Conservation (phyloP, 2,113 vertebrate genomes). For the Phrynosoma platyrhinos region DNA sequence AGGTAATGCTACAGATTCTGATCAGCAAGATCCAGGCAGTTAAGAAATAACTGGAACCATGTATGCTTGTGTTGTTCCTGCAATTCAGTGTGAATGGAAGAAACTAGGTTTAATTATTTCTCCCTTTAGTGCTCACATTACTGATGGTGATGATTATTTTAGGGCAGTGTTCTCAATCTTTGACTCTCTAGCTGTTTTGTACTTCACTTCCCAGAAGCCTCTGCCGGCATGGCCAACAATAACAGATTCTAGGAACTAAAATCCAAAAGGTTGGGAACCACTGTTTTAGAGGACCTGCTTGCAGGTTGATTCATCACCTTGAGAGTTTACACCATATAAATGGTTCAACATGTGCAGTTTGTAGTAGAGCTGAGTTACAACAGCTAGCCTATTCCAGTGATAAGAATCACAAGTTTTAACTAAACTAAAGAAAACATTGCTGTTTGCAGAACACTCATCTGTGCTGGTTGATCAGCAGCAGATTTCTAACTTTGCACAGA, state of each 20-base stretch:
- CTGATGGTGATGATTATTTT: neutral
- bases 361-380: neutral
- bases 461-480: no score
- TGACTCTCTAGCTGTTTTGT: no score
- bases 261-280: no score
- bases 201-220: no score
- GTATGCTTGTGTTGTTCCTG: neutral
- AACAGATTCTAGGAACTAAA: no score
- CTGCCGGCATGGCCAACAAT: no score
- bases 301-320: neutral
- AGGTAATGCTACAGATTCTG: neutral
- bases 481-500: no score
- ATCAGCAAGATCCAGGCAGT: neutral
- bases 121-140: neutral
- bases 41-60: neutral
- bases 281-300: neutral
- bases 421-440: neutral
- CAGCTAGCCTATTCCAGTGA: neutral
- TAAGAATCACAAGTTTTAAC: neutral
- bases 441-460: neutral
- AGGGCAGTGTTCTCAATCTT: neutral
- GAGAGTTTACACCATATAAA: neutral
- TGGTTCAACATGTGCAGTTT: neutral
- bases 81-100: neutral
- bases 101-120: neutral